These are phyloP conservation scores for Promerops cafer DNA, from an alignment of 2,113 vertebrate genomes.

Conservation along the genomic window DNA sequence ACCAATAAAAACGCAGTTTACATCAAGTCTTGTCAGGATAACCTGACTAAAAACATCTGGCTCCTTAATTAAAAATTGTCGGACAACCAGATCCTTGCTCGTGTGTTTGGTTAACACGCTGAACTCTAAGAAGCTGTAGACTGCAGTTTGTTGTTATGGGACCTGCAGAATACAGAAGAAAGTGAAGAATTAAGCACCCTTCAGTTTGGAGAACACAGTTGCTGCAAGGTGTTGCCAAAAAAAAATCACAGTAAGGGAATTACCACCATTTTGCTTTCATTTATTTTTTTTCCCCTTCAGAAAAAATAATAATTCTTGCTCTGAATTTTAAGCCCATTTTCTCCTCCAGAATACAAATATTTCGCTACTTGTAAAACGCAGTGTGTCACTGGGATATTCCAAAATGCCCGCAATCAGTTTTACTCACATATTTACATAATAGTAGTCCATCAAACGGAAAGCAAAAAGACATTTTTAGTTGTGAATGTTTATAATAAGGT, in stretches of 20 bases:
- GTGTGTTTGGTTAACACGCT: conserved; percentile 77
- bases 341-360: background rate
- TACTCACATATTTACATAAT: background rate
- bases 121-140: conserved; percentile 91
- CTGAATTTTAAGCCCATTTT: background rate
- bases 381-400: conserved; percentile 6
- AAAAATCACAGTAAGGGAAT: conserved; percentile 58
- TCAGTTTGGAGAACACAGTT: conserved; percentile 64
- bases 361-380: conserved; percentile 23
- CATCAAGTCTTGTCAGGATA: conserved; percentile 76
- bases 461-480: conserved; percentile 1
- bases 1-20: conserved; percentile 79
- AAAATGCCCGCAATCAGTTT: conserved; percentile 38
- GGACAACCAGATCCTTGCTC: conserved; percentile 82
- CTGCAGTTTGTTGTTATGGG: conserved; percentile 98
- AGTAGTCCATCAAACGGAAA: conserved; percentile 22
- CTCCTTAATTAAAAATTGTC: conserved; percentile 77
- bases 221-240: conserved; percentile 71
- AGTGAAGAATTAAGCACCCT: conserved; percentile 82
- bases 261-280: conserved; percentile 71
- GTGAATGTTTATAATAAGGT: background rate
- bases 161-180: conserved; percentile 91
- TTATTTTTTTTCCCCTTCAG: background rate
- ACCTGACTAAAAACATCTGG: conserved; percentile 79
- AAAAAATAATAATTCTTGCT: background rate